Conservation (phyloP, 2,113 vertebrate genomes). For the Scopus umbretta region DNA sequence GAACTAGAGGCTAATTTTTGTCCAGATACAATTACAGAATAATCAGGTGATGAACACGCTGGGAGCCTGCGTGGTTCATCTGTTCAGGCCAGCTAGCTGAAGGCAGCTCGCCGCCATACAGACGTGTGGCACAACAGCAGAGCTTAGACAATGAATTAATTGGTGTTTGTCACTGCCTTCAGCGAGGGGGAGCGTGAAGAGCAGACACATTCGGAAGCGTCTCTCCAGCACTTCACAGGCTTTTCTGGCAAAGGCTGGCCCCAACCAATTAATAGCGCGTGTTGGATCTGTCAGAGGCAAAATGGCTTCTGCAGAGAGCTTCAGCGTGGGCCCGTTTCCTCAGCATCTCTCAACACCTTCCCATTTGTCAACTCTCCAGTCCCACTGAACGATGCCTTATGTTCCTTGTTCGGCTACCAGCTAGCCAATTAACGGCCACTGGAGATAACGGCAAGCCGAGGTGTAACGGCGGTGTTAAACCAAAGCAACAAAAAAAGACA, state of each 20-base stretch:
- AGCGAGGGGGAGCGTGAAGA: not conserved
- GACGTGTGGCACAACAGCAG: not conserved
- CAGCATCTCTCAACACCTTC: conserved; percentile 4
- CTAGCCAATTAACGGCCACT: not conserved
- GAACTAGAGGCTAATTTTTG: not conserved
- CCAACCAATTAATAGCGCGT: not conserved
- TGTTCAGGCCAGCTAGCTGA: not conserved
- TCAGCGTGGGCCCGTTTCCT: not conserved
- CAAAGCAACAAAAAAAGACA: not conserved
- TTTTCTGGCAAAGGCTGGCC: conserved; percentile 19
- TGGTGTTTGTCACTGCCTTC: not conserved
- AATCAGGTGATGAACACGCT: not conserved
- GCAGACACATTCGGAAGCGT: not conserved
- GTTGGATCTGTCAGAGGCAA: conserved; percentile 25
- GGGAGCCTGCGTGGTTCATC: not conserved
- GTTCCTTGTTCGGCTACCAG: not conserved
- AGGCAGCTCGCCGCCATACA: not conserved
- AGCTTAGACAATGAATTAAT: conserved; percentile 30
- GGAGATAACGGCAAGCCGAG: not conserved
- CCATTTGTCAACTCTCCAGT: conserved; percentile 17
- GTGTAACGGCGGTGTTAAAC: not conserved
- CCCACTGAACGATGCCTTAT: not conserved
- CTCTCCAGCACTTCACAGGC: not conserved
- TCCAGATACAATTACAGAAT: not conserved
- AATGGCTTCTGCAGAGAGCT: conserved; percentile 42